Base-by-base conservation (phyloP, 2,888 invertebrate species). In the Leptinotarsa rubiginosa region DNA sequence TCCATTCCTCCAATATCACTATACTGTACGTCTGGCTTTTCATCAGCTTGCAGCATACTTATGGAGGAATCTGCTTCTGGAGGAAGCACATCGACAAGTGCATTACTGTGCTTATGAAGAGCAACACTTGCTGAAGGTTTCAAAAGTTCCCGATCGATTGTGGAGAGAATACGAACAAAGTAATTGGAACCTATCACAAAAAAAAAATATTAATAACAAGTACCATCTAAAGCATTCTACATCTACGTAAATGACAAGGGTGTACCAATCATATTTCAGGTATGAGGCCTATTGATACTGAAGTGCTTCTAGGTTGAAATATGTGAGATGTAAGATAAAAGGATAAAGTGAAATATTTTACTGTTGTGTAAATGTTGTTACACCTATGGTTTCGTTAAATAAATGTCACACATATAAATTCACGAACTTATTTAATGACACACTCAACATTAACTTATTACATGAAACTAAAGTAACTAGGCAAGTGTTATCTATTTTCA, bases 1-100 rank as follows among this genome's bases (percentile, higher is more conserved):
- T 99, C 99, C 96, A 99, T 96, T 50, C 99, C 99, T 87, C 99
- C 99, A 85, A 99, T 99, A 85, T 99, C 99, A 5, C 96, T 93
- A 88, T 99, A 99, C 77, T 94, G 93, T 10, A 99, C 97, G 88
- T 99, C 98, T 0, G 99, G 99, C 86, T 98, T 98, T 88, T 99
- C 98, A 91, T 98, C 98, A 85, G 97, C 95, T 90, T 96, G 95
- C 75, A 99, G 90, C 99, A 99, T 99, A 71, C 98, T 85, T 80
- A 99, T 99, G 56, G 97, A 98, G 81, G 98, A 98, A 87, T 99
- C 99, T 1, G 99, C 99, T 89, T 99, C 99, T 1, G 99, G 99
- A 5, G 99, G 99, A 59, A 99, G 89, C 4, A 99, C 99, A 90
- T 99, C 99, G 0, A 99, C 99, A 74, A 99, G 90, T n/a, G 99